Evolutionary conservation across 2,888 invertebrate genomes (phyloP), one percentile per base, ranked within the genome.

Genomic region (Auanema freiburgensis): DNA sequence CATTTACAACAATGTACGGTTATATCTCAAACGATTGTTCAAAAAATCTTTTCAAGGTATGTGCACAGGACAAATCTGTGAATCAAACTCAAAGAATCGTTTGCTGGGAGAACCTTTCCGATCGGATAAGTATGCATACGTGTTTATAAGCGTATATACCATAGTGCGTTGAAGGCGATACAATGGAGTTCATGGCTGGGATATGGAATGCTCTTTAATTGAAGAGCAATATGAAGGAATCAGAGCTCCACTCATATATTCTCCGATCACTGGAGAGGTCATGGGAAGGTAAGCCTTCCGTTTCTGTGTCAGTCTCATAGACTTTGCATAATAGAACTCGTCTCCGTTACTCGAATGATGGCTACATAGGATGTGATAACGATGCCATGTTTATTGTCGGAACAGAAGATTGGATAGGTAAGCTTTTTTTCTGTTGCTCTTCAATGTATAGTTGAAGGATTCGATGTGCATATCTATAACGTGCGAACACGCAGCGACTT

Each of bases 51-150:
- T 18, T 49, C 65, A 55, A 83, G 82, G 82, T 63, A 81, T 82
- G 79, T 83, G 83, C 70, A 83, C 82, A 10, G 83, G 83, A 8
- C 81, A 82, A 59, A 79, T 83, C 16, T 83, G 83, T 63, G 81
- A 83, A 58, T 80, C 83, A 3, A 83, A 83, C 61, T 55, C 59
- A 14, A 65, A 68, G 25, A 83, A 83, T 59, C 41, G 61, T 1
- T 66, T 83, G 16, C 59, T 80, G 14, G 82, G 80, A 21, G 66
- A 66, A 10, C 73, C 80, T 2, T 83, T 83, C 67, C 77, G 76
- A 50, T 60, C 72, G 24, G 80, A 83, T 63, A 72, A 67, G 79
- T 79, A 41, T 62, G 67, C 51, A 60, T 1, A 16, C 12, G 59
- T 8, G 16, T 51, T 10, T 16, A 43, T 18, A 51, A 60, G 23